Evolutionary conservation across 2,797 vertebrate genomes (phyloP).

Genomic region (Sus cebifrons): DNA sequence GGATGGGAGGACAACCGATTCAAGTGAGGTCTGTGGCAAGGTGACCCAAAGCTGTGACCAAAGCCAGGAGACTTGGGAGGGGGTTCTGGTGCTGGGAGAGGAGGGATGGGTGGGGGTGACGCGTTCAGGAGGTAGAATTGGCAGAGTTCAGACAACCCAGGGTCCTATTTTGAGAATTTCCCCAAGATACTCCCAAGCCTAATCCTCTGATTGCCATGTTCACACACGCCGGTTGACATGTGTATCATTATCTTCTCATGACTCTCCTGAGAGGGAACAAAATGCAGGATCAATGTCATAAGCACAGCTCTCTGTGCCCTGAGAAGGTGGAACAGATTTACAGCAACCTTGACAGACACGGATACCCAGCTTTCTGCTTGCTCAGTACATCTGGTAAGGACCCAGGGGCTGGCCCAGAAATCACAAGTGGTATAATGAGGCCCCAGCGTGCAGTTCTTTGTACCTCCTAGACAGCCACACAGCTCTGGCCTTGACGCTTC

Average conservation of each 20-base stretch:
- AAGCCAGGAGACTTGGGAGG: neutral
- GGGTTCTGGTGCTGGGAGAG: neutral
- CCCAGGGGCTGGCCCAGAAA: neutral
- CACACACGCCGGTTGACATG: neutral
- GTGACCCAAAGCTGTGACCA: too few relatives aligned
- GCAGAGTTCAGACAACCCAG: neutral
- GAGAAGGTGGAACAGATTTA: constrained; percentile 62
- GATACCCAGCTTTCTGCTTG: constrained; percentile 37
- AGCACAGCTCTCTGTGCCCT: neutral
- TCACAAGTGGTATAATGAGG: neutral
- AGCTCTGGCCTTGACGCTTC: neutral
- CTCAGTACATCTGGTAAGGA: constrained; percentile 49
- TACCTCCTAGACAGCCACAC: neutral
- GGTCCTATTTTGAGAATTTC: constrained; percentile 65
- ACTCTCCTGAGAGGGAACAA: constrained; percentile 66
- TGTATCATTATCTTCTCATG: constrained; percentile 61
- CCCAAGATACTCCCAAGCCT: constrained; percentile 3
- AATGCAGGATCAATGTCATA: constrained; percentile 8
- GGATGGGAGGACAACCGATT: neutral
- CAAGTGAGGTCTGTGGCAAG: too few relatives aligned
- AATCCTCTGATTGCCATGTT: constrained; percentile 70
- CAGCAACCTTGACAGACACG: neutral
- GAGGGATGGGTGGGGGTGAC: neutral
- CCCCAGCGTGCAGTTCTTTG: neutral
- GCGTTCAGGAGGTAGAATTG: constrained; percentile 16